Percentiles rank a stretch among this genome's conserved stretches.
phyloP scores from a whole-genome alignment of 2,113 vertebrate species.

The Pithys albifrons region DNA sequence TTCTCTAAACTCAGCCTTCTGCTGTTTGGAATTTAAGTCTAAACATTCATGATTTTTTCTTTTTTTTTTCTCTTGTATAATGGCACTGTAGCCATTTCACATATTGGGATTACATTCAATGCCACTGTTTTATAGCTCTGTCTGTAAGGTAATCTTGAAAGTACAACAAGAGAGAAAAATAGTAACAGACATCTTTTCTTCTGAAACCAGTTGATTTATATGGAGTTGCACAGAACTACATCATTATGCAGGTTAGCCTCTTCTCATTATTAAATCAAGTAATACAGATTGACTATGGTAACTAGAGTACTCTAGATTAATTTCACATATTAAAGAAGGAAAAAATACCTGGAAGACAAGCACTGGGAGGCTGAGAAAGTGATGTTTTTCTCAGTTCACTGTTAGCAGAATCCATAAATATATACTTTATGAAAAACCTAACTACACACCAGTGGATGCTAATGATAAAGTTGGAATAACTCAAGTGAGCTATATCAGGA shows the following conservation, averaged over 20 bases:
- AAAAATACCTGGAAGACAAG: not conserved
- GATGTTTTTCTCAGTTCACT: not conserved
- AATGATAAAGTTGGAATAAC: not conserved
- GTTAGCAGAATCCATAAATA: not conserved
- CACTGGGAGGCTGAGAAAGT: not conserved
- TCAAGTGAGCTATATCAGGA: not conserved
- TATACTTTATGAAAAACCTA: not conserved
- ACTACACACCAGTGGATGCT: not conserved
- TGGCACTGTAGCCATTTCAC: not conserved
- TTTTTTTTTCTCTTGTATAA: fast-evolving
- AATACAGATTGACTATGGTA: not conserved
- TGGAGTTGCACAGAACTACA: not conserved
- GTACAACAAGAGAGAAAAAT: not conserved
- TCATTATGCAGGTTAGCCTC: not conserved
- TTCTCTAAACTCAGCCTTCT: not conserved
- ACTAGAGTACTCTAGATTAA: not conserved
- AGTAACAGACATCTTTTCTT: not conserved
- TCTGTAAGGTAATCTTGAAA: not conserved
- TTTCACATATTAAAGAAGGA: not conserved
- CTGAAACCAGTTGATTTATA: not conserved
- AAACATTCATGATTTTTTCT: not conserved
- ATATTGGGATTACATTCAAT: not conserved
- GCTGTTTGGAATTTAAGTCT: not conserved
- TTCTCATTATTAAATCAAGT: not conserved
- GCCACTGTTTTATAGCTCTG: not conserved